Evolutionary conservation across 53 echinoderm and acorn worm species (phyloP).

Genomic region (Holothuria leucospilota): DNA sequence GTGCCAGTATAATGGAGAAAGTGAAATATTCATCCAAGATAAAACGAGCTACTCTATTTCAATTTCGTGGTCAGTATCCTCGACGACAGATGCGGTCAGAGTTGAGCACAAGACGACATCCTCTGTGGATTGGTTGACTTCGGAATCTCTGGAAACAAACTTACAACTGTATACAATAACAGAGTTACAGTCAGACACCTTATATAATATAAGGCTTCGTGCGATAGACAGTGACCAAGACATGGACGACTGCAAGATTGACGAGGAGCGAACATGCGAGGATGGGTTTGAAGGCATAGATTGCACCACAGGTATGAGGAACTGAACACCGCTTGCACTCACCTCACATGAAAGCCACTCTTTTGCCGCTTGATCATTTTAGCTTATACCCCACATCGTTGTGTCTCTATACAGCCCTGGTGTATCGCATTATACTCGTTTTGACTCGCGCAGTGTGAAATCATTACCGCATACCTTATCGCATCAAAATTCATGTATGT

Average conservation of each 20-base stretch:
- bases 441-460: too few species aligned
- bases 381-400: too few species aligned
- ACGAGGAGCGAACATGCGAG: slow-evolving; percentile 44
- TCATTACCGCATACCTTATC: too few species aligned
- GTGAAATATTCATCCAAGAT: slow-evolving; percentile 1
- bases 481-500: too few species aligned
- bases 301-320: slow-evolving; percentile 57
- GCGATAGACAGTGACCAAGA: slow-evolving; percentile 14
- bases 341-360: neutral
- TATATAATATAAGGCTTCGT: slow-evolving; percentile 50
- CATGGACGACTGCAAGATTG: slow-evolving; percentile 20
- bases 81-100: slow-evolving; percentile 12
- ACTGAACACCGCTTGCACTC: slow-evolving; percentile 2
- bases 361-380: neutral
- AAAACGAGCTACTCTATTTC: slow-evolving; percentile 48
- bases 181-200: slow-evolving; percentile 24
- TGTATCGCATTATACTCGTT: too few species aligned
- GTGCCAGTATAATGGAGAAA: slow-evolving; percentile 15
- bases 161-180: slow-evolving; percentile 44
- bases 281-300: slow-evolving; percentile 51
- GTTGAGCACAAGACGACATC: slow-evolving; percentile 51
- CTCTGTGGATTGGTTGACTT: slow-evolving; percentile 19
- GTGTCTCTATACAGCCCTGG: too few species aligned
- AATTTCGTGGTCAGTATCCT: slow-evolving; percentile 42
- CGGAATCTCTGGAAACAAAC: slow-evolving; percentile 16